Base-by-base conservation (phyloP, 2,113 vertebrate genomes). In the Perognathus longimembris region DNA sequence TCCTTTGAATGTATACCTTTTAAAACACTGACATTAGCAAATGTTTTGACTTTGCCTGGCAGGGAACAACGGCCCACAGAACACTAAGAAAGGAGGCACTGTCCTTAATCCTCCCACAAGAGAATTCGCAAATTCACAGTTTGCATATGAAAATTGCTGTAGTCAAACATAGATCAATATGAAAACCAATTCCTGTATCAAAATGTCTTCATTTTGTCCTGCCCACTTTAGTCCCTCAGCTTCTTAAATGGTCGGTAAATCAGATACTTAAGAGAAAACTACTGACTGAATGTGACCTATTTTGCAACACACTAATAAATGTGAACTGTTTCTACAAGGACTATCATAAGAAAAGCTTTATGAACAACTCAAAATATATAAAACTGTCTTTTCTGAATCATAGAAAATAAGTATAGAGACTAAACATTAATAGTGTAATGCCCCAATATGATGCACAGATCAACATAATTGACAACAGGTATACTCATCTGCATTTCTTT, bases 21-120 rank as follows among this genome's bases (percentile, higher is more conserved):
- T 97, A 75, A 94, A 84, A 96, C 90, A 94, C 87, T 92, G 95
- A 97, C 93, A 76, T 45, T 94, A 88, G 91, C 86, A 96, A 98
- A 73, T 96, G 90, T 54, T 54, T 54, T 84, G 71, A 95, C 89
- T 96, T 95, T 96, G 90, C 91, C 97, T 40, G 21, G 77, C 83
- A 93, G 50, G 80, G 45, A 83, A 94, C 74, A 95, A 74, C 71
- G 89, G 83, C 88, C 96, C 95, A 85, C 74, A 89, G 54, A 95
- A 92, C 32, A 96, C 83, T 5, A 81, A 95, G 79, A 15, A 73
- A 92, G 85, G 78, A 26, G 10, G 80, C 91, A 80, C 4, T 93
- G 78, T 83, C 77, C 95, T 93, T 40, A 89, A 73, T 79, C 88
- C 85, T 94, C 87, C 92, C 90, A 94, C 66, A 89, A 75, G n/a